A percentile compares a stretch with the other conserved stretches of the same genome.
phyloP scores from a whole-genome alignment of 1,140 invertebrate genomes.

The Radopholus similis region DNA sequence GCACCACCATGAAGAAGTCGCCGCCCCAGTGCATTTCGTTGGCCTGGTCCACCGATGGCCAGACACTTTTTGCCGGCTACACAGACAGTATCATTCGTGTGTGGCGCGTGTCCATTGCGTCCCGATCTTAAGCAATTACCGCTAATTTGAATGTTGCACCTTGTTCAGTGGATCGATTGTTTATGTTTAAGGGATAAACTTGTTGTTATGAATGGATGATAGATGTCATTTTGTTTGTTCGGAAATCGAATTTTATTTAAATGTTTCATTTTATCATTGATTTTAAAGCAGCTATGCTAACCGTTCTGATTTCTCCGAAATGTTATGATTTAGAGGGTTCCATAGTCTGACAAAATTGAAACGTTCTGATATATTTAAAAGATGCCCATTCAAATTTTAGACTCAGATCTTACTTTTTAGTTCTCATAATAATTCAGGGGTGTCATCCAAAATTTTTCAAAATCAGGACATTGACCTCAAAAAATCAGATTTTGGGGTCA shows the following conservation, averaged over 20 bases:
- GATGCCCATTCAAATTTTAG: too few relatives aligned
- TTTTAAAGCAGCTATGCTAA: too few relatives aligned
- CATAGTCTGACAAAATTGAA: too few relatives aligned
- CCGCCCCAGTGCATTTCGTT: constrained; percentile 92
- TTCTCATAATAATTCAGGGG: too few relatives aligned
- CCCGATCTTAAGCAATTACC: neutral
- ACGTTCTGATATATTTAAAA: too few relatives aligned
- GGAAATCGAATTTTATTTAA: neutral
- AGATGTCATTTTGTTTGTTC: neutral
- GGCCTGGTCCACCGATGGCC: constrained; percentile 97
- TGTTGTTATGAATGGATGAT: neutral
- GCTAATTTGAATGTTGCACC: constrained; percentile 12
- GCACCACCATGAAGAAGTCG: constrained; percentile 65
- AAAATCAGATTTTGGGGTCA: too few relatives aligned
- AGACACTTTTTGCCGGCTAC: constrained; percentile 97
- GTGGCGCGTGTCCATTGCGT: constrained; percentile 77
- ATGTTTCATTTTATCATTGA: neutral
- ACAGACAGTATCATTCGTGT: constrained; percentile 96
- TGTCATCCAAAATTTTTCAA: too few relatives aligned
- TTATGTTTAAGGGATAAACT: constrained; percentile 15
- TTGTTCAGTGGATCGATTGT: neutral
- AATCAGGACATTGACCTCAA: too few relatives aligned
- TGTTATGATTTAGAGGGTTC: too few relatives aligned
- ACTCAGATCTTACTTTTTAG: too few relatives aligned
- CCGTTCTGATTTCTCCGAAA: too few relatives aligned